These are phyloP conservation scores for Muscicapa striata DNA, from an alignment of 2,797 vertebrate species.

Conservation along the genomic window DNA sequence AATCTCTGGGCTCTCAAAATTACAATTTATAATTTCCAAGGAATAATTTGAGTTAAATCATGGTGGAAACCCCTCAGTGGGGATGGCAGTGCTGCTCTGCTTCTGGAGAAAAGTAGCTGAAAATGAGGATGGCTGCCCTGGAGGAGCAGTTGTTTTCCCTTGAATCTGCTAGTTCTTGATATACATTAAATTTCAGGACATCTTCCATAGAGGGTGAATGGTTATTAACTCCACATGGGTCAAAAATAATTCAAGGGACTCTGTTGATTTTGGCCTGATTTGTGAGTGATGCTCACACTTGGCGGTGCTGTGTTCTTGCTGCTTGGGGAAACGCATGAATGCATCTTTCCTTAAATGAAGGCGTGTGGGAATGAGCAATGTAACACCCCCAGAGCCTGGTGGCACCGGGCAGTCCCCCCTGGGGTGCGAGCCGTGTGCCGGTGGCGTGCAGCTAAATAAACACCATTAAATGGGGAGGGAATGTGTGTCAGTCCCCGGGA, in stretches of 20 bases:
- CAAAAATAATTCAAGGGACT: fast-evolving
- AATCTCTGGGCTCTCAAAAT: not conserved
- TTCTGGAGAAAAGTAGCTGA: not conserved
- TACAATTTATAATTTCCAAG: not conserved
- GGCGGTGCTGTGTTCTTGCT: not conserved
- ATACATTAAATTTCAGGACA: not conserved
- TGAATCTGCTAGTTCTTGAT: not conserved
- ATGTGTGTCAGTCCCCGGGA: not conserved
- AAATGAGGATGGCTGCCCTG: not conserved
- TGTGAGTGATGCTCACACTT: not conserved
- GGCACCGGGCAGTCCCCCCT: not conserved
- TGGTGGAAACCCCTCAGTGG: not conserved
- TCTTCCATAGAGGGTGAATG: fast-evolving
- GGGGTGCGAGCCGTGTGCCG: not conserved
- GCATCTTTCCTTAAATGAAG: not conserved
- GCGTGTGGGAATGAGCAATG: fast-evolving
- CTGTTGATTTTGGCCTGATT: not conserved
- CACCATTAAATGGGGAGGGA: not conserved
- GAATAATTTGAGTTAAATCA: fast-evolving
- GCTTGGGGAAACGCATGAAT: not conserved
- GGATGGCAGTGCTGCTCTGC: not conserved
- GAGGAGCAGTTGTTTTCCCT: not conserved
- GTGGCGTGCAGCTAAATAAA: not conserved
- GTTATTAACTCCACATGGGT: not conserved
- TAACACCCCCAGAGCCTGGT: fast-evolving